Base-by-base conservation (phyloP, 2,888 invertebrate species). In the Ichneumon xanthorius region DNA sequence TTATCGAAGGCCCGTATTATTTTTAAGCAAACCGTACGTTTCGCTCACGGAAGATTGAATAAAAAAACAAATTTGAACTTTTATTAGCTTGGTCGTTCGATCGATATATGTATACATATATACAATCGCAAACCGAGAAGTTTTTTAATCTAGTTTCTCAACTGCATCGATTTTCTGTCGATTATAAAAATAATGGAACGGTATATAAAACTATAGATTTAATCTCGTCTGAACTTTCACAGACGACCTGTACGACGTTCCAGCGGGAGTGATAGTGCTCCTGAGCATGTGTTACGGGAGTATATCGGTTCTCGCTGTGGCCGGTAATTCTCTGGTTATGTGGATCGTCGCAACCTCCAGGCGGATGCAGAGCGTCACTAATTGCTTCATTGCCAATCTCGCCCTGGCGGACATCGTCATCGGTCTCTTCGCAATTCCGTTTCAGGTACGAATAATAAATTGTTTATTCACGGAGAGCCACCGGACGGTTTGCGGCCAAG, bases 371-470 rank as follows among this genome's bases (percentile, higher is more conserved):
- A 97, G 97, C 86, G 97, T 97, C 88, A 98, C 98, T 65, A 98
- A 98, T 94, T 97, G 97, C 94, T 98, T 97, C 94, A 97, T 98
- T 70, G 97, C 97, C 19, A 98, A 98, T 94, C 95, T 98, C 92
- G 98, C 98, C 2, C 94, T 97, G 87, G 97, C 98, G 30, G 98
- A 98, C 93, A 97, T 98, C 91, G 96, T 97, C 87, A 97, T 98
- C 92, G 98, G 97, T 83, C 95, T 98, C 89, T 97, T 98, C 92
- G 96, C 97, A 86, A 97, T 98, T 92, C 98, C 98, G 88, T 98
- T 98, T 95, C 96, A 96, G 95, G 95, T 95, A 86, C 37, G 63
- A 37, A 6, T 63, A 63, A 30, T 30, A n/a, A 16, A 63, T n/a
- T 30, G 63, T 63, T 63, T 63, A 33, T 30, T 16, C 16, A 33